Base-by-base conservation (phyloP, 2,888 invertebrate genomes). In the Hololepta plana region DNA sequence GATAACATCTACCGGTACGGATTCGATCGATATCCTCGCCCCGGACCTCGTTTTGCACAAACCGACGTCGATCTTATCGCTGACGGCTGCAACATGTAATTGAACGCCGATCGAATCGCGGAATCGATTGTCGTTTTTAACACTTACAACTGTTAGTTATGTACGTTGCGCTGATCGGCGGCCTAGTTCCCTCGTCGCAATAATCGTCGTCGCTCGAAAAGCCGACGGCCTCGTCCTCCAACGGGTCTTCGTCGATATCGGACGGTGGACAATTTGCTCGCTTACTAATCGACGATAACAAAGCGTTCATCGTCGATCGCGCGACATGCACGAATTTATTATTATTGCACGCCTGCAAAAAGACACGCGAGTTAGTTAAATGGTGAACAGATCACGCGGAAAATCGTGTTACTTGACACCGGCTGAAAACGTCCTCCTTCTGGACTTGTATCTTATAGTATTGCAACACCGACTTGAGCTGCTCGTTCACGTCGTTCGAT, bases 381-480 rank as follows among this genome's bases (percentile, higher is more conserved):
- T 21, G 12, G 19, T n/a, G n/a, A 15, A 7, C 9, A 4, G 8
- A 10, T 25, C 11, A 15, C 3, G 6, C 19, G 25, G n/a, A n/a
- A n/a, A 5, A 9, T 16, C 12, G 12, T 19, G 8, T 60, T 50
- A 72, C 69, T 51, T 71, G 65, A 51, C 85, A 85, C 38, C 76
- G 60, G 40, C 65, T 72, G 41, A 77, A 71, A 33, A 81, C 62
- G 50, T 81, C 65, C 32, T 59, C 59, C 44, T 64, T 59, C 15
- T 59, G 62, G 24, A 81, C 59, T 21, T 49, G 46, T 29, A 84
- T 59, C 44, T 71, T 68, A 46, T 72, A 81, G 45, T 65, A 60
- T 25, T 53, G 53, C 16, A 82, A 47, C 25, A 81, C 67, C 49
- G 72, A 69, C 30, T 60, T 51, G 15, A 79, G 48, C 46, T 82